Conservation (phyloP, 2,888 invertebrate genomes). For the Phortica magna region DNA sequence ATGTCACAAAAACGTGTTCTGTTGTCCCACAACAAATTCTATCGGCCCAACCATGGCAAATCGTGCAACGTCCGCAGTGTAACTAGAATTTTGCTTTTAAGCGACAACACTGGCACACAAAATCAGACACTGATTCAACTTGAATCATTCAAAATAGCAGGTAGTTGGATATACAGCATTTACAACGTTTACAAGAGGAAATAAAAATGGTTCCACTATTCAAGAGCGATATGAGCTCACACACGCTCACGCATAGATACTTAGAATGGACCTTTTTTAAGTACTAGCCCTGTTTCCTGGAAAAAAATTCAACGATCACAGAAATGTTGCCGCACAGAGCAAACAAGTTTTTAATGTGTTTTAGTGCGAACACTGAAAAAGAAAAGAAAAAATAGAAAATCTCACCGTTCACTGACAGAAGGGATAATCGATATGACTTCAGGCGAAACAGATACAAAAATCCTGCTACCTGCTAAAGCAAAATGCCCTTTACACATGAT, state of each 20-base stretch:
- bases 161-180: slow-evolving; percentile 62
- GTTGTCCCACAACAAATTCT: too few relatives aligned
- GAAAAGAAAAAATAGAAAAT: background rate
- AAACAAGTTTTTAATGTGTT: background rate
- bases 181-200: slow-evolving; percentile 2
- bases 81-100: background rate
- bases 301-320: slow-evolving; percentile 69
- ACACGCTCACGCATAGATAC: background rate
- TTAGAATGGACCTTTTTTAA: background rate
- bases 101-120: background rate
- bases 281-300: slow-evolving; percentile 69
- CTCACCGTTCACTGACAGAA: slow-evolving; percentile 10
- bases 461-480: slow-evolving; percentile 25
- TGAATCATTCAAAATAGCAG: too few relatives aligned
- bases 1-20: too few relatives aligned
- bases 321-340: slow-evolving; percentile 66
- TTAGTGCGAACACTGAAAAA: slow-evolving; percentile 53
- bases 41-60: background rate
- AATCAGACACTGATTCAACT: background rate
- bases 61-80: too few relatives aligned
- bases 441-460: background rate
- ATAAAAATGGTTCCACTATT: slow-evolving; percentile 49
- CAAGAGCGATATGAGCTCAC: slow-evolving; percentile 40
- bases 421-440: background rate
- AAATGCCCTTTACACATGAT: slow-evolving; percentile 12